These are phyloP conservation scores for Alligator sinensis DNA, from an alignment of 2,113 vertebrate genomes.

Conservation along the genomic window DNA sequence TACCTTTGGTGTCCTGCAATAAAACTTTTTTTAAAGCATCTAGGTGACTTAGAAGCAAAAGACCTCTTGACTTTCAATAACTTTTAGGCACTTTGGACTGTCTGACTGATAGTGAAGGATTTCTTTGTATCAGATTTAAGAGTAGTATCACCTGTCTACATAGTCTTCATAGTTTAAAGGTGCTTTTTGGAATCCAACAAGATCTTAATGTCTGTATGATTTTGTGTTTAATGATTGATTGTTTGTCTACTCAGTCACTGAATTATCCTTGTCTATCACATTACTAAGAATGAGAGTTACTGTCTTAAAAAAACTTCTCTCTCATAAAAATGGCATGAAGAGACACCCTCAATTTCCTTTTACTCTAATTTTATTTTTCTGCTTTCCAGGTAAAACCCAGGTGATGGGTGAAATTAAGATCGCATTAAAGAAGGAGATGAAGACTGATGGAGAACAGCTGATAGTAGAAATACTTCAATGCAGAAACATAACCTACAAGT, in stretches of 20 bases:
- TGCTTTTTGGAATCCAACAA: neutral
- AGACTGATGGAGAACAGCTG: constrained; percentile 97
- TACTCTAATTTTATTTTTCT: constrained; percentile 36
- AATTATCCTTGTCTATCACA: neutral
- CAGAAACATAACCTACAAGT: constrained; percentile 99
- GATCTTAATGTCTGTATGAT: neutral
- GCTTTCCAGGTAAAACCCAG: constrained; percentile 89
- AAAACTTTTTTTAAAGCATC: neutral
- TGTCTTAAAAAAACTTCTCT: neutral
- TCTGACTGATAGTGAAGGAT: neutral
- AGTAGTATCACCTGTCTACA: neutral
- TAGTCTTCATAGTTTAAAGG: too few relatives aligned
- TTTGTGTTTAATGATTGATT: neutral
- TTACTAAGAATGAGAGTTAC: neutral
- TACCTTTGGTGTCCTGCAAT: neutral
- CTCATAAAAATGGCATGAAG: neutral
- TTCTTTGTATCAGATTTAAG: neutral
- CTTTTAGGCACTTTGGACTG: neutral
- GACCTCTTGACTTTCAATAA: neutral
- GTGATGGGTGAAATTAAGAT: constrained; percentile 99
- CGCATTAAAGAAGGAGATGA: constrained; percentile 97
- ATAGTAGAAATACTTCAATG: constrained; percentile 98
- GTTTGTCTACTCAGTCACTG: neutral
- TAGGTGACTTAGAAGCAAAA: neutral
- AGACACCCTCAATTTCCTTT: neutral